Conservation (phyloP, 37 sponge, comb jelly and placozoan species). For the Axinella damicornis region DNA sequence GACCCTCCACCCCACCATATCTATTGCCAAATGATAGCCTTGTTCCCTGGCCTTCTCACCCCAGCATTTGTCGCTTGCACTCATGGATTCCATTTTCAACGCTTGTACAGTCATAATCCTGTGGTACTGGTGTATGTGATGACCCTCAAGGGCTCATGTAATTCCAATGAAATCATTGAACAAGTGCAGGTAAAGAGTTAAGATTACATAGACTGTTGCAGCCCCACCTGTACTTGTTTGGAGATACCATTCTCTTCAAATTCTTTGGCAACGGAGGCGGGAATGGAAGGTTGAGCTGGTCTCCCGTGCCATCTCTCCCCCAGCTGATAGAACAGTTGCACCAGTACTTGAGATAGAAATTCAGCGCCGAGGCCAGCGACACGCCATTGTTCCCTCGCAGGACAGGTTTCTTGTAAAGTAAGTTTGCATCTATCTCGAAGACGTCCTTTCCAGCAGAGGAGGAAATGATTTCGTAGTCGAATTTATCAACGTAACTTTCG, state of each 20-base stretch:
- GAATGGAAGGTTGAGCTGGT: constrained; percentile 53
- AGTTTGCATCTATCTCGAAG: constrained; percentile 52
- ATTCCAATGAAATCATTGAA: too few relatives aligned
- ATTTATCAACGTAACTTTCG: constrained; percentile 45
- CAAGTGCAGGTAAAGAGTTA: too few relatives aligned
- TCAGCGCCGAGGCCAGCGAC: constrained; percentile 64
- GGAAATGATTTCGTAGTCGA: constrained; percentile 61
- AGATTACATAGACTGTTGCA: too few relatives aligned
- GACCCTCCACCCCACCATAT: too few relatives aligned
- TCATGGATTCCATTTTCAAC: too few relatives aligned
- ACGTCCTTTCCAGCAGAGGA: constrained; percentile 39
- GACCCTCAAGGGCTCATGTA: too few relatives aligned
- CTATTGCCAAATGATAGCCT: too few relatives aligned
- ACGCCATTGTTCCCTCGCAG: constrained; percentile 86
- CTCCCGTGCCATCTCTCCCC: constrained; percentile 71
- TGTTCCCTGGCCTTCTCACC: too few relatives aligned
- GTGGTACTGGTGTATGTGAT: too few relatives aligned
- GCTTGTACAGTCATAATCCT: too few relatives aligned
- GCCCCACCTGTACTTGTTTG: constrained; percentile 40
- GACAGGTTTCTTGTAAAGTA: neutral
- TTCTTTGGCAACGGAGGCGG: constrained; percentile 36
- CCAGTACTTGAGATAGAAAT: constrained; percentile 74
- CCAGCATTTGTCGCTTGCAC: too few relatives aligned
- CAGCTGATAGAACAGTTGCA: constrained; percentile 74
- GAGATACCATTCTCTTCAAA: constrained; percentile 29